A percentile compares a stretch with the other conserved stretches of the same genome.
Conservation (phyloP, 2,113 vertebrate genomes). For the Phalacrocorax aristotelis region DNA sequence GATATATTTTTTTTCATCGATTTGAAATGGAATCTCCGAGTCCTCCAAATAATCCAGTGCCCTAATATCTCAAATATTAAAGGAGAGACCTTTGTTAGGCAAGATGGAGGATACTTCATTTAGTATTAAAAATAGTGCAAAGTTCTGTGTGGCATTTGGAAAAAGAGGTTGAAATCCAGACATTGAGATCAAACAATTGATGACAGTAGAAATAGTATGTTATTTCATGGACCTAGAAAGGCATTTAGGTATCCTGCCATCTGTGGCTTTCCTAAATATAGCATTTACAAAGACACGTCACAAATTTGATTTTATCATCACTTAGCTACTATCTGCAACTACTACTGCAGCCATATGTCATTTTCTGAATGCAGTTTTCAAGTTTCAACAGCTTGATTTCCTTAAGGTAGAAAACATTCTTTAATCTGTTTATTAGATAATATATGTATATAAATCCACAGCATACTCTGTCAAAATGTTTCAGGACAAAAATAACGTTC, state of each 20-base stretch:
- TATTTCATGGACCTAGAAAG: neutral
- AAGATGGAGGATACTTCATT: neutral
- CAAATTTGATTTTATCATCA: neutral
- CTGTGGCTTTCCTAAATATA: neutral
- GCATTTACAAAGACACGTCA: neutral
- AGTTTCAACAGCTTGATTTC: neutral
- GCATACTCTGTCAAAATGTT: neutral
- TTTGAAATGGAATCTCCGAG: neutral
- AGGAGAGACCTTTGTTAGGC: neutral
- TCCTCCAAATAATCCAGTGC: neutral
- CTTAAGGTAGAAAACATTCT: neutral
- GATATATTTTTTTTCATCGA: neutral
- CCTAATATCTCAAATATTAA: neutral
- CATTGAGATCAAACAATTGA: neutral
- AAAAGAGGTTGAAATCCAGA: neutral
- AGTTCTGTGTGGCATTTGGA: neutral
- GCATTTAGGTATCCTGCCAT: neutral
- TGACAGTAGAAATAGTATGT: neutral
- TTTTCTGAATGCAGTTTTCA: neutral
- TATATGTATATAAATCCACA: neutral
- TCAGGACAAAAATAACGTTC: neutral
- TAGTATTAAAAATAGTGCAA: neutral
- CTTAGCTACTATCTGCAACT: neutral
- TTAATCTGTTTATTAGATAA: neutral
- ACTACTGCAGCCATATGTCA: neutral